Conservation (phyloP, 1,140 invertebrate genomes). For the Pogonomyrmex barbatus region DNA sequence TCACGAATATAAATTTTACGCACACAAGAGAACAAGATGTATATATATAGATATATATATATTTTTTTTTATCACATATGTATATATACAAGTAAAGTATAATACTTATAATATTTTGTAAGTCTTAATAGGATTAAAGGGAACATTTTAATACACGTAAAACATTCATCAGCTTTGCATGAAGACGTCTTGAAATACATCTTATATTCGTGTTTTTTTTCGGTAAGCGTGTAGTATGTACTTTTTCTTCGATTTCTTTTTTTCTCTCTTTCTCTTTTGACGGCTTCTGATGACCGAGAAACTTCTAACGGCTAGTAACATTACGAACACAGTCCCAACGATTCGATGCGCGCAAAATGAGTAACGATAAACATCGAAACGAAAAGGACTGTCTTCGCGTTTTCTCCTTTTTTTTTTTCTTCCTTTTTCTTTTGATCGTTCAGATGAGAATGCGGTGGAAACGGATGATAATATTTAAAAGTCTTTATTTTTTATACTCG, state of each 20-base stretch:
- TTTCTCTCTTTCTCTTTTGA: constrained; percentile 41
- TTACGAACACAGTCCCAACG: constrained; percentile 69
- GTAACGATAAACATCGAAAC: constrained; percentile 64
- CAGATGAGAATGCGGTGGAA: constrained; percentile 70
- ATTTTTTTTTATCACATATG: constrained; percentile 76
- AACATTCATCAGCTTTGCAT: constrained; percentile 77
- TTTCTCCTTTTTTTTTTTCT: background rate
- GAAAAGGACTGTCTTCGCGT: constrained; percentile 71
- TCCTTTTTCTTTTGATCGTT: constrained; percentile 51
- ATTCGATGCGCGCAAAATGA: constrained; percentile 71
- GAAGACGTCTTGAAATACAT: constrained; percentile 76
- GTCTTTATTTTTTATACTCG: constrained; percentile 65
- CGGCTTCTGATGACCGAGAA: constrained; percentile 60
- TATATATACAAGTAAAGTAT: constrained; percentile 79
- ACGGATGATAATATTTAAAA: constrained; percentile 72
- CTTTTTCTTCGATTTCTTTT: constrained; percentile 53
- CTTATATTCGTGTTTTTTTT: constrained; percentile 73
- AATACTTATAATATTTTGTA: constrained; percentile 79
- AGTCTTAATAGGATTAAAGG: constrained; percentile 79
- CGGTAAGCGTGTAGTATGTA: constrained; percentile 72
- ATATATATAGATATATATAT: constrained; percentile 75
- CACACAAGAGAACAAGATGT: constrained; percentile 74
- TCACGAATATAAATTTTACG: constrained; percentile 73
- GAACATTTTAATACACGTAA: constrained; percentile 79
- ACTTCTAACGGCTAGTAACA: constrained; percentile 68